These are phyloP conservation scores for Cyphomyrus discorhynchus DNA, from an alignment of 2,113 vertebrate species.

Conservation along the genomic window DNA sequence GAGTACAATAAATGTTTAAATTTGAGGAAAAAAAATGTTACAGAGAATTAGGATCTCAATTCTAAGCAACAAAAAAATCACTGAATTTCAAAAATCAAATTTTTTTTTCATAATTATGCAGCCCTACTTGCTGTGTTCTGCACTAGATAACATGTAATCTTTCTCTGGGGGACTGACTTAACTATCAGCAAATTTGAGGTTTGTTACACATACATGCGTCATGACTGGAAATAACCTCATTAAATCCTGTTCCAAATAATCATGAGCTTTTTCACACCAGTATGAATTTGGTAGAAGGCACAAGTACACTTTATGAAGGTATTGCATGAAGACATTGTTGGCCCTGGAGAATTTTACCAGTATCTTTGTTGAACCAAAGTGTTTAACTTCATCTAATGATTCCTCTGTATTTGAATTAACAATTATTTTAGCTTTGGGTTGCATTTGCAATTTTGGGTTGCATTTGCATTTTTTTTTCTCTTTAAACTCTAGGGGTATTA, in stretches of 20 bases:
- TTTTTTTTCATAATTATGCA: too few relatives aligned
- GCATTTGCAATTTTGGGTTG: not conserved
- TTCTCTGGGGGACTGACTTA: not conserved
- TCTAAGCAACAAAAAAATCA: too few relatives aligned
- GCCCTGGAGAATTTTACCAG: constrained; percentile 80
- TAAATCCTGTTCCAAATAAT: not conserved
- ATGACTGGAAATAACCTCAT: not conserved
- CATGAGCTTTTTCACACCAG: not conserved
- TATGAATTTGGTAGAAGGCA: not conserved
- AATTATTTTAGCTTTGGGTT: not conserved
- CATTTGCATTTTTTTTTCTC: not conserved
- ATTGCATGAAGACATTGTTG: constrained; percentile 55
- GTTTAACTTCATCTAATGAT: not conserved
- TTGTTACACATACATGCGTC: not conserved
- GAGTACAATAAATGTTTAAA: too few relatives aligned
- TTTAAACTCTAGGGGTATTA: constrained; percentile 31
- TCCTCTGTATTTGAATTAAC: not conserved
- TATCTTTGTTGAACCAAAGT: constrained; percentile 33
- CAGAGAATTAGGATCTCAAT: too few relatives aligned
- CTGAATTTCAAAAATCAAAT: too few relatives aligned
- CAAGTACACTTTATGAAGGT: not conserved
- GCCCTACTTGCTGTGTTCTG: not conserved
- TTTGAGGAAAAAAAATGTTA: too few relatives aligned
- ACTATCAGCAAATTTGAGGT: not conserved
- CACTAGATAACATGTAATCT: not conserved